Percentiles rank a stretch among this genome's conserved stretches.
Evolutionary conservation across 2,113 vertebrate species (phyloP).

Genomic region (Nansenia antarctica): DNA sequence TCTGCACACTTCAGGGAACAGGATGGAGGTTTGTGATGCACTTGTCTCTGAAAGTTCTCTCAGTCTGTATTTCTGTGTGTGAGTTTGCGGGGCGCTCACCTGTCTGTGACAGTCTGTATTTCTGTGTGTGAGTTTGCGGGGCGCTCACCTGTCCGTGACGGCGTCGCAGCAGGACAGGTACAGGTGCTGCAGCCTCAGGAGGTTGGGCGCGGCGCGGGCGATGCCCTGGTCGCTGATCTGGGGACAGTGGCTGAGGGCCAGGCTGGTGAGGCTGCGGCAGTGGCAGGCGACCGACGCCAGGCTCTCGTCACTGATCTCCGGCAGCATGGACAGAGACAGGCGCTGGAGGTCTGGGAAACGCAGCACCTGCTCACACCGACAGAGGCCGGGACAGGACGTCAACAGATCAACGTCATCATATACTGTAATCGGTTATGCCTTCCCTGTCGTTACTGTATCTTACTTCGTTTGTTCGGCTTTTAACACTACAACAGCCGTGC

Average conservation of each 20-base stretch:
- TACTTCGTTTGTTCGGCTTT: no score
- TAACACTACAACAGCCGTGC: no score
- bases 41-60: no score
- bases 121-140: not conserved
- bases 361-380: conserved; percentile 66
- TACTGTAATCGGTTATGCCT: no score
- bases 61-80: not conserved
- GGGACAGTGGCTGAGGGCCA: conserved; percentile 77
- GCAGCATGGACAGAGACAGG: conserved; percentile 79
- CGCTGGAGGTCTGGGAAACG: conserved; percentile 73
- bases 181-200: conserved; percentile 79
- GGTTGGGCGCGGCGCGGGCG: conserved; percentile 60
- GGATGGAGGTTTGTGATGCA: no score
- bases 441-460: no score
- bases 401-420: not conserved
- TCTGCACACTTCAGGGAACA: no score
- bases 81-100: not conserved
- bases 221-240: conserved; percentile 77
- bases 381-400: not conserved
- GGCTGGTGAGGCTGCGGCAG: conserved; percentile 78
- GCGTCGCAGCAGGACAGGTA: conserved; percentile 78
- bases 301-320: conserved; percentile 75
- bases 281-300: conserved; percentile 72
- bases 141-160: conserved; percentile 78
- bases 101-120: not conserved